These are phyloP conservation scores for Pardosa pseudoannulata DNA, from an alignment of 2,888 invertebrate genomes.

Conservation along the genomic window DNA sequence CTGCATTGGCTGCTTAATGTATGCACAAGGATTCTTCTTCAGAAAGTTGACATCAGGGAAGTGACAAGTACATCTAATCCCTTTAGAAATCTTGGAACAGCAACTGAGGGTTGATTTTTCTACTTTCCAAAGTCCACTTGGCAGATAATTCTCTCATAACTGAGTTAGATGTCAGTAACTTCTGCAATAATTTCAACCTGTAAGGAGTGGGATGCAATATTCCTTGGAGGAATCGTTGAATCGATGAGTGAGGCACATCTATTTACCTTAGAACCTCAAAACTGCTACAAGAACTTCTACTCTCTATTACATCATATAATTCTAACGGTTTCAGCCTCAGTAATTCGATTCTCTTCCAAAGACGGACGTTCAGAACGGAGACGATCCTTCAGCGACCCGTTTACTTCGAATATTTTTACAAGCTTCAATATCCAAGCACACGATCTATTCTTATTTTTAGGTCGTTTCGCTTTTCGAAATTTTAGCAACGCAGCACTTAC, in stretches of 20 bases:
- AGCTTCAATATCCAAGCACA: slow-evolving; percentile 1
- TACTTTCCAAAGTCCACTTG: neutral
- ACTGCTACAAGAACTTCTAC: neutral
- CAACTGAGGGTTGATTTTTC: neutral
- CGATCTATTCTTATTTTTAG: neutral
- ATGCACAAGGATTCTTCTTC: neutral
- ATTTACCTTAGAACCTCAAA: neutral
- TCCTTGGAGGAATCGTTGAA: neutral
- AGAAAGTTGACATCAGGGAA: neutral
- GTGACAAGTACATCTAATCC: neutral
- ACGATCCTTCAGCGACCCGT: neutral
- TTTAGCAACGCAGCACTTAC: neutral
- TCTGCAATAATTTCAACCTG: neutral
- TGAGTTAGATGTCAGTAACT: neutral
- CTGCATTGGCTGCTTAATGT: neutral
- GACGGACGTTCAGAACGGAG: neutral
- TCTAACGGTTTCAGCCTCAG: neutral
- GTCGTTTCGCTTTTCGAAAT: neutral
- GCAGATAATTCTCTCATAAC: neutral
- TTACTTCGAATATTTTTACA: neutral
- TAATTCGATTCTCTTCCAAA: neutral
- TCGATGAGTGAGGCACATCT: neutral
- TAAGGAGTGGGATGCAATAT: neutral
- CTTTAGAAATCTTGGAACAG: neutral
- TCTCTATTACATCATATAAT: neutral